Evolutionary conservation across 2,113 vertebrate genomes (phyloP), one percentile per base, ranked within the genome.

Genomic region (Chroicocephalus ridibundus): DNA sequence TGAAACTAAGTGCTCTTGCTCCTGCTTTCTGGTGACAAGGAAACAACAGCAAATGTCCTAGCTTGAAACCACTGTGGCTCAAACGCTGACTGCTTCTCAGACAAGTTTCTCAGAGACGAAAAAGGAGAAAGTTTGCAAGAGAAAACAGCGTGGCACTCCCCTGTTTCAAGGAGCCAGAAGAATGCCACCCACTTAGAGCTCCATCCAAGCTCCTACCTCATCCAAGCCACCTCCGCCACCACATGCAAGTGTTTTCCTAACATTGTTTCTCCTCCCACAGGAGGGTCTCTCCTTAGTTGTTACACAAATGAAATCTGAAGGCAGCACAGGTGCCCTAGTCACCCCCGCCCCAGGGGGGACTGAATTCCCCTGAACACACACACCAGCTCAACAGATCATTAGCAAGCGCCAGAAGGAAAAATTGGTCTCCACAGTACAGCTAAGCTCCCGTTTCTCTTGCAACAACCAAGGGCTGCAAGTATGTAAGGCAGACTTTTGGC

Each of bases 1-100:
- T 2, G 11, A 2, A 27, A 17, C 8, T 0, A 3, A 36, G 31
- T 0, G 25, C 25, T 52, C 27, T 24, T 25, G 26, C 62, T 34
- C 64, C 47, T 6, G 0, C 54, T 52, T 20, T 24, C 14, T 21
- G 18, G 44, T 6, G 18, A 49, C 34, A 62, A 38, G 49, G 74
- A 15, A 34, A 16, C 31, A 26, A 24, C 19, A 25, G 52, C 22
- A 13, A 69, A 36, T 2, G 1, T 22, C 72, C 40, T 3, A 5
- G 38, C 75, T 61, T 42, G 58, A 40, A 52, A 34, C 29, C 24
- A 1, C 49, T 29, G 29, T 0, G 2, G 38, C 58, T 66, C 44
- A 2, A 34, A 10, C 1, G 3, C 58, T 29, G 46, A 9, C n/a
- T 5, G 0, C 15, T n/a, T 17, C 69, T 38, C 11, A 20, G 46